These are phyloP conservation scores for Sander lucioperca DNA, from an alignment of 2,113 vertebrate genomes.

Conservation along the genomic window DNA sequence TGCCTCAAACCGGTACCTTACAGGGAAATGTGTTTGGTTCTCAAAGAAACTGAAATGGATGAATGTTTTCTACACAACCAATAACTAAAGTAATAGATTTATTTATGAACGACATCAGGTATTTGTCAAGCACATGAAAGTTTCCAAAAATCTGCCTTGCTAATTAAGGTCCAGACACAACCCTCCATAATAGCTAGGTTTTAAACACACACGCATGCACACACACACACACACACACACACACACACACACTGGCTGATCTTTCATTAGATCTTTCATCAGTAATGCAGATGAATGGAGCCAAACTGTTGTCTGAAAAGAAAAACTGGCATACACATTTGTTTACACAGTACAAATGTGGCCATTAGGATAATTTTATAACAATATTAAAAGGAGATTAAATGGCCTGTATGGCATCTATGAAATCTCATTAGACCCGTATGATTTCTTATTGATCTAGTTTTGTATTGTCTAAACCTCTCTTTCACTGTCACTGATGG, in stretches of 20 bases:
- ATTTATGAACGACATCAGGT: neutral
- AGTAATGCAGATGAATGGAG: conserved; percentile 60
- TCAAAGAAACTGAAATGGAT: neutral
- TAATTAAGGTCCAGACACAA: conserved; percentile 12
- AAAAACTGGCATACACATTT: conserved; percentile 45
- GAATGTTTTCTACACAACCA: neutral
- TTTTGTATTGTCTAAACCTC: neutral
- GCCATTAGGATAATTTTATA: conserved; percentile 28
- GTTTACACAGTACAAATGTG: conserved; percentile 37
- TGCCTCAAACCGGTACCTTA: neutral
- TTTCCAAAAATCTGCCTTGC: neutral
- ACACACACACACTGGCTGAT: neutral
- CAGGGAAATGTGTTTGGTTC: too few relatives aligned
- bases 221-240: conserved; percentile 3
- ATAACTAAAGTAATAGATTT: neutral
- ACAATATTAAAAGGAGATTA: conserved; percentile 29
- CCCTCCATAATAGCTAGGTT: neutral
- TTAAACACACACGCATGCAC: conserved; percentile 12
- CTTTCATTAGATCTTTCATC: conserved; percentile 21
- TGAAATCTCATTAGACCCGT: conserved; percentile 17
- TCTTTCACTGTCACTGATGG: too few relatives aligned
- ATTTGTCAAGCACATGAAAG: neutral
- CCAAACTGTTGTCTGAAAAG: conserved; percentile 49
- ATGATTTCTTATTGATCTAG: conserved; percentile 25
- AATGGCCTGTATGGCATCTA: conserved; percentile 32